Evolutionary conservation across 2,797 vertebrate species (phyloP), one percentile per base, ranked within the genome.

Genomic region (Malurus leucopterus): DNA sequence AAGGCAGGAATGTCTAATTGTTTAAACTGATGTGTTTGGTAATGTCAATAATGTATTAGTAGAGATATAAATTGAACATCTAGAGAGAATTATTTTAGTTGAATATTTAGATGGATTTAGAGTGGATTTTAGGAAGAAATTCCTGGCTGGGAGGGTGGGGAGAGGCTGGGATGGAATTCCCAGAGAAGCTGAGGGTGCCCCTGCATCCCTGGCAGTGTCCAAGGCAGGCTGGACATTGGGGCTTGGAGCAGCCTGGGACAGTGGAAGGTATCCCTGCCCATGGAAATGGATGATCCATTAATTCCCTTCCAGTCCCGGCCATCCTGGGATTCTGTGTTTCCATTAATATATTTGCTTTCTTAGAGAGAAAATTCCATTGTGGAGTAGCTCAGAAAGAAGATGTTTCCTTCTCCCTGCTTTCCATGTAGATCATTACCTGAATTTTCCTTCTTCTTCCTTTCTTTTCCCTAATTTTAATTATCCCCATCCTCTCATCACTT

Each of bases 141-240:
- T 50, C 1, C 3, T 15, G 7, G 1, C 34, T 18, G 12, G 2
- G 1, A 53, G 13, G 4, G 12, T 2, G 10, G 5, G 3, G 0
- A 38, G 22, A 18, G 6, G 2, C 36, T 44, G 36, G 21, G 9
- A 41, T 21, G 7, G 36, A 3, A 0, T 29, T 0, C 8, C 15
- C 51, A 51, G n/a, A n/a, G 70, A 0, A 51, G 27, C 29, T 9
- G 23, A 38, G 80, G 46, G 38, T 51, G 61, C 8, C 19, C 46
- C 46, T 22, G 59, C 59, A 59, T 38, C 46, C 38, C 32, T 32
- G 62, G 62, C 0, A 74, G 5, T 14, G 23, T 1, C 53, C 62
- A 20, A 59, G 62, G 40, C 70, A 46, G 46, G 53, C 0, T 68
- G 76, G 62, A 47, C 0, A 46, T 5, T 41, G 1, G 23, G 8